Conservation (phyloP, 2,797 vertebrate species). For the Megalops cyprinoides region DNA sequence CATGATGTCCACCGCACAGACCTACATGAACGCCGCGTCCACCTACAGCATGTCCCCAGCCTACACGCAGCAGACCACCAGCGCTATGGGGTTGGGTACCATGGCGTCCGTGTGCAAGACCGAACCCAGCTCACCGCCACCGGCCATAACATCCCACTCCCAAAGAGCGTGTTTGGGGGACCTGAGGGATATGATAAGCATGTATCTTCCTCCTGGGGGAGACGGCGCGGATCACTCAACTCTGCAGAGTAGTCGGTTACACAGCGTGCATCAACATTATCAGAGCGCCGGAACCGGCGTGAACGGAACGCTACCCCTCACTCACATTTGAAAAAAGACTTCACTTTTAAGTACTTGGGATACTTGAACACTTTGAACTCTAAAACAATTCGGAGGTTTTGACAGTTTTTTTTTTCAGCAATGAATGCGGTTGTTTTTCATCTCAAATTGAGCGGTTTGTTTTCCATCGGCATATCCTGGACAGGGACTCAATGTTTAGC, state of each 20-base stretch:
- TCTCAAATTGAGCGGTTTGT: slow-evolving; percentile 65
- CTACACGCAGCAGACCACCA: slow-evolving; percentile 86
- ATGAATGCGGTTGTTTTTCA: slow-evolving; percentile 57
- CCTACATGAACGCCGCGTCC: slow-evolving; percentile 95
- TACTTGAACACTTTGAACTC: slow-evolving; percentile 77
- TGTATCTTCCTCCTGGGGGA: slow-evolving; percentile 97
- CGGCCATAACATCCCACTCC: slow-evolving; percentile 92
- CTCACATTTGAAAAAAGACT: slow-evolving; percentile 90
- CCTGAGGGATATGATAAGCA: slow-evolving; percentile 99
- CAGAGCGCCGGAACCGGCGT: slow-evolving; percentile 91
- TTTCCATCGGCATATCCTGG: slow-evolving; percentile 63
- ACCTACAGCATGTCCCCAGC: slow-evolving; percentile 90
- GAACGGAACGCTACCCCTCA: slow-evolving; percentile 95
- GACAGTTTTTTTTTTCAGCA: not conserved
- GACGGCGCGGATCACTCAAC: slow-evolving; percentile 88
- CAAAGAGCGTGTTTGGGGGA: slow-evolving; percentile 96
- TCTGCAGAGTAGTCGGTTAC: slow-evolving; percentile 89
- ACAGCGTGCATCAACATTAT: slow-evolving; percentile 97
- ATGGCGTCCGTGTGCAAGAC: slow-evolving; percentile 95
- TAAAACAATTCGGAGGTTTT: slow-evolving; percentile 43
- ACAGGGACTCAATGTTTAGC: slow-evolving; percentile 64
- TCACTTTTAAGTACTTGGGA: slow-evolving; percentile 72
- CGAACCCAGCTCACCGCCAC: slow-evolving; percentile 94
- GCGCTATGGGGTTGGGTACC: slow-evolving; percentile 88
- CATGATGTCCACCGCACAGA: slow-evolving; percentile 96